Base-by-base conservation (phyloP, 2,113 vertebrate genomes). In the Chloroceryle aenea region DNA sequence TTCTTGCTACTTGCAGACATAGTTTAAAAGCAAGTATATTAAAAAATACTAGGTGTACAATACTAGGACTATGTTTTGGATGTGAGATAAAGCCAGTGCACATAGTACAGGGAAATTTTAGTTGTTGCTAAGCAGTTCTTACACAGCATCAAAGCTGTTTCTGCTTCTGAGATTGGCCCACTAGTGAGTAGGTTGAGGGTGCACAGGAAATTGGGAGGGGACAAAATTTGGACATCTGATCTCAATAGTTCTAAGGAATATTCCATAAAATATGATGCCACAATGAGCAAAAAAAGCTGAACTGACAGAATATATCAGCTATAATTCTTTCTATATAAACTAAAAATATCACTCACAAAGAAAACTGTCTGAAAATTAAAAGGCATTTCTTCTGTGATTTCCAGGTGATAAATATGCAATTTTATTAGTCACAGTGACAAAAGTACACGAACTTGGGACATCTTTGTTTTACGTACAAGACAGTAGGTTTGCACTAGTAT, bases 81-180 rank as follows among this genome's bases (percentile, higher is more conserved):
- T 66, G 30, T 62, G 22, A 36, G 32, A 26, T 30, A 2, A 61
- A 75, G 62, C 13, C 15, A n/a, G 13, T 52, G 11, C 27, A 62
- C 10, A 14, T 13, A 79, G 27, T 9, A 55, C 7, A 43, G 6
- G 7, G 11, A 20, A 45, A 23, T 17, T 73, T 64, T 32, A 12
- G 5, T 68, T 58, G n/a, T 0, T 13, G 20, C 36, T 52, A 16
- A 76, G 19, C 14, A 48, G n/a, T 3, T 1, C 13, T 45, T 6
- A 69, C 4, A 48, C 6, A 78, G 5, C 8, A 17, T 19, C 27
- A 14, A n/a, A 10, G 22, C 2, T 7, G 25, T 40, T 77, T 72
- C 17, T 25, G 14, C 47, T 52, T 52, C 42, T 68, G 55, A 59
- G 1, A 6, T 18, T 5, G 2, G 5, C 10, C 17, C 4, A 12